phyloP scores from a whole-genome alignment of 2,113 vertebrate genomes.

The Phrynosoma platyrhinos region DNA sequence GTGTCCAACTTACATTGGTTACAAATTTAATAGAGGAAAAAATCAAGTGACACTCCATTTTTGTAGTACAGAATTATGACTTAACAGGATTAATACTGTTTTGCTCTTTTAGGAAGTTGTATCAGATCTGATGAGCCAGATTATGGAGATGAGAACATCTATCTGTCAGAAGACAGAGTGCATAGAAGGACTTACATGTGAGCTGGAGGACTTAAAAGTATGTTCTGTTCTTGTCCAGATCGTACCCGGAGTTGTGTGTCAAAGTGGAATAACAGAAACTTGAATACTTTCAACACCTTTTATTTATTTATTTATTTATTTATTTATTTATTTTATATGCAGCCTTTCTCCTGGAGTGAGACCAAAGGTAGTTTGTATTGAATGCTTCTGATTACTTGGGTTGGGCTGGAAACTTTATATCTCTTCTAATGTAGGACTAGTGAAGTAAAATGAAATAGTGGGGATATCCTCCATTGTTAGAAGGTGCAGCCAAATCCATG shows the following conservation, averaged over 20 bases:
- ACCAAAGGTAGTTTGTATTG: background rate
- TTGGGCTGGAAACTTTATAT: slow-evolving; percentile 45
- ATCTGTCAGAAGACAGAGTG: slow-evolving; percentile 83
- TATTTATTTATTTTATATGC: no score
- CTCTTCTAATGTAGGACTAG: no score
- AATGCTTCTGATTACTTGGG: slow-evolving; percentile 57
- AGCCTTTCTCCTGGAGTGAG: no score
- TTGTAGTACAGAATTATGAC: background rate
- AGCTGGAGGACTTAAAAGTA: slow-evolving; percentile 89
- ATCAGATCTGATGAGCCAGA: slow-evolving; percentile 90
- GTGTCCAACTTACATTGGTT: background rate
- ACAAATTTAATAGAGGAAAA: no score
- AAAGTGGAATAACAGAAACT: slow-evolving; percentile 20
- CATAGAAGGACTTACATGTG: slow-evolving; percentile 81
- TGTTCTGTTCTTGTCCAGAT: slow-evolving; percentile 55
- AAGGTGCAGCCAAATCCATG: no score
- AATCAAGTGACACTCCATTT: background rate
- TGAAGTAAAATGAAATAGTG: no score
- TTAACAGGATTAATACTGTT: background rate
- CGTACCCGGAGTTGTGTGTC: slow-evolving; percentile 6
- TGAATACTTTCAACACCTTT: background rate
- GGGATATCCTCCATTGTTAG: no score
- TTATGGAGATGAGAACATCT: slow-evolving; percentile 86
- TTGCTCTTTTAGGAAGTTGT: slow-evolving; percentile 83
- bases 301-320: no score